A percentile compares a stretch with the other conserved stretches of the same genome.
These are phyloP conservation scores for Lemur catta DNA, from an alignment of 2,797 vertebrate species.

Conservation along the genomic window DNA sequence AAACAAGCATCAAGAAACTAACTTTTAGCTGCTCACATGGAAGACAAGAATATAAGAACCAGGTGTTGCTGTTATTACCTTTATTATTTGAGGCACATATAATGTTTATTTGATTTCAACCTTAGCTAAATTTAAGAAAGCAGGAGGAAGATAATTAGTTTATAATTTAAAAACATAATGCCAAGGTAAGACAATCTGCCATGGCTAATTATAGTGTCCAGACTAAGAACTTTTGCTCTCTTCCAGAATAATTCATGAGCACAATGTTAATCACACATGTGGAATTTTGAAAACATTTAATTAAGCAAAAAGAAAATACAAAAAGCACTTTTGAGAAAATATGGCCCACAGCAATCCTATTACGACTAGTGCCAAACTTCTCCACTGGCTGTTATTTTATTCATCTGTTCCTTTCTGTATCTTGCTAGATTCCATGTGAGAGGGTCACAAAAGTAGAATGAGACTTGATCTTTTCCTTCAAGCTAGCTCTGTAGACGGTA, in stretches of 20 bases:
- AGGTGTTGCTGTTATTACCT: neutral
- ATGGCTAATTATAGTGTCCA: conserved; percentile 33
- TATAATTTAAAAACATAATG: conserved; percentile 11
- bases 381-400: neutral
- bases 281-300: conserved; percentile 51
- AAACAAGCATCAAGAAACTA: neutral
- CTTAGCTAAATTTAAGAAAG: conserved; percentile 14
- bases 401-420: neutral
- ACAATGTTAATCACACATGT: conserved; percentile 28
- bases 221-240: neutral
- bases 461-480: neutral
- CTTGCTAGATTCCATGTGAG: neutral
- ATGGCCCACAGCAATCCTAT: neutral
- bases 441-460: neutral
- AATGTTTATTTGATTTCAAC: conserved; percentile 24
- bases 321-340: conserved; percentile 27
- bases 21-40: neutral
- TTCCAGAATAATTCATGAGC: conserved; percentile 46
- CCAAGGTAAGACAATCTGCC: conserved; percentile 24
- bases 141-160: neutral
- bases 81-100: neutral
- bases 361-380: neutral
- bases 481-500: neutral
- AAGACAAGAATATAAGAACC: neutral
- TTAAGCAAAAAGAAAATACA: conserved; percentile 25